These are phyloP conservation scores for Gari tellinella DNA, from an alignment of 2,888 invertebrate genomes.

Conservation along the genomic window DNA sequence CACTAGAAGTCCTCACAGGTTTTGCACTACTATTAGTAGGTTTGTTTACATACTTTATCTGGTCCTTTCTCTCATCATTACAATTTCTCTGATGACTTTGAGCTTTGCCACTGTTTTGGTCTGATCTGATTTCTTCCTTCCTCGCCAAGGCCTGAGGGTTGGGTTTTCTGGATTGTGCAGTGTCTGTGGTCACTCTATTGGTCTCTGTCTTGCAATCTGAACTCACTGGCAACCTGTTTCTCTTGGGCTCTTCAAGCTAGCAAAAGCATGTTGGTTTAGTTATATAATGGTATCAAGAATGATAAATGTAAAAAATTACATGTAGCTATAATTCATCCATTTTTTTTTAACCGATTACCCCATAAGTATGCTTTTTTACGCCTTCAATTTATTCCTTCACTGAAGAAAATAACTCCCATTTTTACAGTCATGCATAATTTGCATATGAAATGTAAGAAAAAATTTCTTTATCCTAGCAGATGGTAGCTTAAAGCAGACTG, in stretches of 20 bases:
- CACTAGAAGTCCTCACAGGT: slow-evolving; percentile 12
- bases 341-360: too few species aligned
- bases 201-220: not conserved
- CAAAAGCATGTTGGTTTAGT: too few species aligned
- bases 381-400: too few species aligned
- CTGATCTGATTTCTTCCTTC: not conserved
- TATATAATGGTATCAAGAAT: too few species aligned
- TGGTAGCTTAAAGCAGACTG: too few species aligned
- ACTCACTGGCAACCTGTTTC: slow-evolving; percentile 3
- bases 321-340: too few species aligned
- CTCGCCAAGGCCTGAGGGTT: not conserved
- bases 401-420: too few species aligned
- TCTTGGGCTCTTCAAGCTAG: slow-evolving; percentile 50
- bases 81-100: not conserved
- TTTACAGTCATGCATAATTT: too few species aligned
- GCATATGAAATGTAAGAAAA: too few species aligned
- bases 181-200: not conserved
- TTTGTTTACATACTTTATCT: not conserved
- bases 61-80: not conserved
- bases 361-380: too few species aligned
- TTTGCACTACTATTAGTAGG: not conserved
- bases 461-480: too few species aligned
- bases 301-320: too few species aligned
- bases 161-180: not conserved
- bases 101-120: not conserved